Base-by-base conservation (phyloP, 2,797 vertebrate genomes). In the Sebastes reedi region DNA sequence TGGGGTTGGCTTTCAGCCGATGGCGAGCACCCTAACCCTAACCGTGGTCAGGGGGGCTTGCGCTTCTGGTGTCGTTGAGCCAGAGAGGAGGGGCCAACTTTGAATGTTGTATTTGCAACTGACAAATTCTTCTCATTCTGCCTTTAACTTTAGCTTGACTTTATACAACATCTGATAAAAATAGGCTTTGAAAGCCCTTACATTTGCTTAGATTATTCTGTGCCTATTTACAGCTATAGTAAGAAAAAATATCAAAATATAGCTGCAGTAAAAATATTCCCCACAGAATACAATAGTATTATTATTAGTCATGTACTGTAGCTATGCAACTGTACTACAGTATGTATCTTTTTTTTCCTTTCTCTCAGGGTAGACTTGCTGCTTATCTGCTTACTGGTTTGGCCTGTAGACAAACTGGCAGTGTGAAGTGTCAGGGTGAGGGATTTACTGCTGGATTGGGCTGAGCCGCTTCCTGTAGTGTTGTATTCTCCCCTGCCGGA, bases 391-490 rank as follows among this genome's bases (percentile, higher is more conserved):
- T 88, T 85, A 84, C 79, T 87, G 79, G 74, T 81, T 75, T 79
- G 81, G 79, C 56, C 55, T 82, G 78, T 71, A 74, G 82, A 82
- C 77, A 90, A 65, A 81, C 70, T 88, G 80, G 79, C 81, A 75
- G 83, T 86, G 54, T 82, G 72, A 86, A 67, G 84, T 71, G 73
- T 88, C 83, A 87, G 82, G 67, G 54, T 81, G 73, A 82, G 29
- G 85, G 87, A 91, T 92, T 92, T 91, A 87, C 88, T 79, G 73
- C 80, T 72, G 84, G 72, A 87, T 64, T 88, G 79, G 80, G 34
- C 81, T 88, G 67, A 91, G 81, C 82, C 30, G 46, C 64, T 75
- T 87, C 76, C 76, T 69, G 79, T 74, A 82, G 79, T 36, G 78
- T 65, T 68, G 42, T 69, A 67, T 76, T 81, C 58, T 77, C 65